These are phyloP conservation scores for Brotula barbata DNA, from an alignment of 2,797 vertebrate species.

Conservation along the genomic window DNA sequence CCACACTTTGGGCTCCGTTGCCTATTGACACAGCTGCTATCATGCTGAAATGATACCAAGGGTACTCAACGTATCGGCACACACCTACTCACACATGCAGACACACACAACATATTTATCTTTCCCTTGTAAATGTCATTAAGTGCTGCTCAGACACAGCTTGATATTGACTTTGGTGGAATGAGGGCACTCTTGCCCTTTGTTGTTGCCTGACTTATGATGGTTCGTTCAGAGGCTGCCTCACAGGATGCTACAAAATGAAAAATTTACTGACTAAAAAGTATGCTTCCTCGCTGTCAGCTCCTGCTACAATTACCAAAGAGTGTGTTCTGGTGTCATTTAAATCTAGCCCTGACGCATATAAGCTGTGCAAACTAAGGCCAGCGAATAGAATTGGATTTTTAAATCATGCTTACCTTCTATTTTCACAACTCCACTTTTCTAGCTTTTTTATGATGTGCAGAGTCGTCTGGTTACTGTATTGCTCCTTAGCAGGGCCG, in stretches of 20 bases:
- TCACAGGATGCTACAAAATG: constrained; percentile 36
- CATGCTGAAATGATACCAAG: constrained; percentile 66
- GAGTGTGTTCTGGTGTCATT: constrained; percentile 11
- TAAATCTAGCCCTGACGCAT: constrained; percentile 14
- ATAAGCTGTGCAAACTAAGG: constrained; percentile 7
- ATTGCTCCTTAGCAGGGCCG: constrained; percentile 45
- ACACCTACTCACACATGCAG: constrained; percentile 45
- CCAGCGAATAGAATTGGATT: background rate
- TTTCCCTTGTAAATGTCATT: constrained; percentile 61
- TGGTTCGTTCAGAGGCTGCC: constrained; percentile 48
- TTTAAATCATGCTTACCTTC: constrained; percentile 32
- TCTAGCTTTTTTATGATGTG: constrained; percentile 42
- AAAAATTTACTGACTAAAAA: background rate
- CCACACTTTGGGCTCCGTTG: constrained; percentile 62
- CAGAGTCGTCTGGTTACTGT: constrained; percentile 66
- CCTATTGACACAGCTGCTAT: constrained; percentile 80
- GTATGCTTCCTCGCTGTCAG: constrained; percentile 27
- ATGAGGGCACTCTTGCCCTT: constrained; percentile 30
- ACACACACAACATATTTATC: constrained; percentile 44
- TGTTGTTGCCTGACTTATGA: constrained; percentile 46
- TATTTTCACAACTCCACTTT: constrained; percentile 33
- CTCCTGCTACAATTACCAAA: constrained; percentile 28
- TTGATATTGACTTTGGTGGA: constrained; percentile 50
- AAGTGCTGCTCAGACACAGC: constrained; percentile 51
- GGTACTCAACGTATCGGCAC: constrained; percentile 59